Base-by-base conservation (phyloP, 2,888 invertebrate genomes). In the Ariolimax columbianus region DNA sequence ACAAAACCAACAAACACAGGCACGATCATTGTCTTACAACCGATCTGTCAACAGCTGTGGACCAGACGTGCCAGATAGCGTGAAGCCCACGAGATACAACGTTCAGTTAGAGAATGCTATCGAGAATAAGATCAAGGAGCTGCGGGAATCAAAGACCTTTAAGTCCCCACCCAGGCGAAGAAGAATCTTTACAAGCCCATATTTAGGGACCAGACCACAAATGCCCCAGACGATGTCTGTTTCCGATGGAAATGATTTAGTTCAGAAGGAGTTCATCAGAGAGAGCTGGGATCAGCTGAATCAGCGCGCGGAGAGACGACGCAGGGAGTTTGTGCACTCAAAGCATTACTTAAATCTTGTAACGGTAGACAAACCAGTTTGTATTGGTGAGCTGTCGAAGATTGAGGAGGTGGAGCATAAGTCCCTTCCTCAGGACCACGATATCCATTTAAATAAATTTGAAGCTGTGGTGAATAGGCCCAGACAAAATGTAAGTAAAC, bases 61-160 rank as follows among this genome's bases (percentile, higher is more conserved):
- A 0, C 33, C 40, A 11, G 75, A 75, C 0, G 17, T 47, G 14
- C 9, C 75, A 30, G 75, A 75, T 19, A 2, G 19, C 3, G 0
- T 75, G 33, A 75, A 51, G 6, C 51, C 47, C 3, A 33, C 63
- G 0, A 78, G 40, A 40, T 63, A 14, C 40, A 30, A 73, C 36
- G n/a, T 40, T n/a, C 33, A 72, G 23, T 40, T 82, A 2, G 82
- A 82, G 30, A 40, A 33, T 23, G 82, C 70, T n/a, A 82, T 82
- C 23, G 59, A 82, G 30, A 59, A 43, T 23, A 82, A 63, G 33
- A 82, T 82, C 11, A 51, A 63, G 26, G 55, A 82, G 30, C 36
- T 82, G 9, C 55, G 73, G 7, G 43, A 79, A 14, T 40, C n/a
- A 17, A 47, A 33, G 40, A 33, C 33, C 0, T 59, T 78, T n/a